Percentiles rank a stretch among this genome's conserved stretches.
phyloP scores from a whole-genome alignment of 2,888 invertebrate species.

The Scaptomyza tumidula region DNA sequence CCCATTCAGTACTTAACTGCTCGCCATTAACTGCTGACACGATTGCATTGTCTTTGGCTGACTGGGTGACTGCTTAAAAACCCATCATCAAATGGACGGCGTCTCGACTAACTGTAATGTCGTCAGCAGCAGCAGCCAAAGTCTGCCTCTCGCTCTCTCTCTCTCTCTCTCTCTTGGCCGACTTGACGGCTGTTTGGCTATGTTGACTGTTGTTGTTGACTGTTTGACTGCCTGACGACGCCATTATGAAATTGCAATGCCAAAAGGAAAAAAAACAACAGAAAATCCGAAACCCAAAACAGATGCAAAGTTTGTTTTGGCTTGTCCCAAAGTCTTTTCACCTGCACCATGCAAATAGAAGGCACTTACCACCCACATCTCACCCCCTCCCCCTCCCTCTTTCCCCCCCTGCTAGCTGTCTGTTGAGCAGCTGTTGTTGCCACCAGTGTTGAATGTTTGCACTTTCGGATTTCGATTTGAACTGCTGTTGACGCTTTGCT shows the following conservation, averaged over 20 bases:
- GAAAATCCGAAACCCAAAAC: slow-evolving; percentile 18
- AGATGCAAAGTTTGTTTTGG: slow-evolving; percentile 73
- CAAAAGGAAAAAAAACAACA: slow-evolving; percentile 8
- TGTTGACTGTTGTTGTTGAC: slow-evolving; percentile 13
- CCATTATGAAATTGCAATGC: slow-evolving; percentile 73
- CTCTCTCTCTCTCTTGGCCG: slow-evolving; percentile 28
- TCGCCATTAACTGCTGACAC: slow-evolving; percentile 4
- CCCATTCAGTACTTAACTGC: neutral
- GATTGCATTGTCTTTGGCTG: slow-evolving; percentile 25
- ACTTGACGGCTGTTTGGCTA: slow-evolving; percentile 12
- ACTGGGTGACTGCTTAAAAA: slow-evolving; percentile 54
- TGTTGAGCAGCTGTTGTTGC: slow-evolving; percentile 65
- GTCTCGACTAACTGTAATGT: slow-evolving; percentile 74
- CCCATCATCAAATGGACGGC: slow-evolving; percentile 54
- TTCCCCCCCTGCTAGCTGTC: slow-evolving; percentile 10
- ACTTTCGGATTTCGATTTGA: slow-evolving; percentile 57
- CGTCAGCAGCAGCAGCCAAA: slow-evolving; percentile 61
- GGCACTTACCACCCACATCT: slow-evolving; percentile 33
- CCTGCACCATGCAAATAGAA: slow-evolving; percentile 72
- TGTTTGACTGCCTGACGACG: slow-evolving; percentile 63
- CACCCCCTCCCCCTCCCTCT: slow-evolving; percentile 8
- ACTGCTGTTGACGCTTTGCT: slow-evolving; percentile 24
- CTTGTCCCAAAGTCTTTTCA: slow-evolving; percentile 67
- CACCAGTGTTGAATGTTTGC: slow-evolving; percentile 75
- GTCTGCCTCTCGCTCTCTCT: neutral